phyloP scores from a whole-genome alignment of 2,113 vertebrate species.

The Dicentrarchus labrax region DNA sequence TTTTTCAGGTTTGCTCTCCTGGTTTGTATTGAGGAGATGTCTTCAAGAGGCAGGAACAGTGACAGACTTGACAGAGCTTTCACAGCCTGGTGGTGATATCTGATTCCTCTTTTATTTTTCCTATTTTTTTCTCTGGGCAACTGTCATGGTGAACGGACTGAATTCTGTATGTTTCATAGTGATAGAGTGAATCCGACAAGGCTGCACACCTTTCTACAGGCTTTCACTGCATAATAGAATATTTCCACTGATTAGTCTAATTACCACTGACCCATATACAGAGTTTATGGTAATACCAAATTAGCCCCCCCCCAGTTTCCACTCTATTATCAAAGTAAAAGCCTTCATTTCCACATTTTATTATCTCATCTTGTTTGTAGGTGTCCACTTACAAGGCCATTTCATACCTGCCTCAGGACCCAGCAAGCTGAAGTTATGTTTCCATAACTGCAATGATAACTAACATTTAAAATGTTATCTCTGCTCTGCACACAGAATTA shows the following conservation, averaged over 20 bases:
- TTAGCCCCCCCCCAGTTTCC: constrained; percentile 3
- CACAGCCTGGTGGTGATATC: background rate
- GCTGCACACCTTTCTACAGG: constrained; percentile 19
- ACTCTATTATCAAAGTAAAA: constrained; percentile 21
- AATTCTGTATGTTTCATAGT: background rate
- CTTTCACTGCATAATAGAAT: background rate
- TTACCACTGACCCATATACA: constrained; percentile 27
- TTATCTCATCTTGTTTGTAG: constrained; percentile 20
- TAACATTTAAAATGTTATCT: background rate
- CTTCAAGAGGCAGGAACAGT: background rate
- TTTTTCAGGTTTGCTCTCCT: constrained; percentile 8
- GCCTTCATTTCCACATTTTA: constrained; percentile 2
- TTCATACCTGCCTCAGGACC: background rate
- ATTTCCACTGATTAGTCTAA: constrained; percentile 25
- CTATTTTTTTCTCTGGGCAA: background rate
- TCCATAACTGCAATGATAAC: background rate
- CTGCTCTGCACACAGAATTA: background rate
- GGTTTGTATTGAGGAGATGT: background rate
- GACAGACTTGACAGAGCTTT: constrained; percentile 24
- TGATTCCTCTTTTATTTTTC: constrained; percentile 12
- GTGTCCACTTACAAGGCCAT: background rate
- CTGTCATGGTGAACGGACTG: background rate
- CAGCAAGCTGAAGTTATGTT: background rate
- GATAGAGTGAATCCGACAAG: background rate
- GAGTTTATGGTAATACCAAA: background rate